These are phyloP conservation scores for Hemitrygon akajei DNA, from an alignment of 2,797 vertebrate species.

Conservation along the genomic window DNA sequence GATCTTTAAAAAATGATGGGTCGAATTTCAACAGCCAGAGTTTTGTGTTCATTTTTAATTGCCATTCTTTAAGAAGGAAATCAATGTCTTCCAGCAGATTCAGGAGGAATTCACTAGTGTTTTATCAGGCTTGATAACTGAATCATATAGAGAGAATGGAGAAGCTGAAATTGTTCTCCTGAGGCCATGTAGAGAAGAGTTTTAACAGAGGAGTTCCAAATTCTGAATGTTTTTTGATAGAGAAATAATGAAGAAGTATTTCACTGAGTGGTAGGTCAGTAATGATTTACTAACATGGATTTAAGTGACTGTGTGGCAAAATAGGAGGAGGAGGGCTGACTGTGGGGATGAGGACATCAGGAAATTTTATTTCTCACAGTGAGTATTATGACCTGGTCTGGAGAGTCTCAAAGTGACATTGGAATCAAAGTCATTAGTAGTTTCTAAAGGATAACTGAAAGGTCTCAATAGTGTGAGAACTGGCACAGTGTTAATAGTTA, in stretches of 20 bases:
- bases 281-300: not conserved
- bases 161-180: not conserved
- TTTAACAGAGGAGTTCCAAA: not conserved
- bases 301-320: not conserved
- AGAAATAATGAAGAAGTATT: not conserved
- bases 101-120: not conserved
- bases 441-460: too few relatives aligned
- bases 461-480: too few relatives aligned
- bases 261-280: not conserved
- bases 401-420: not conserved
- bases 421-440: not conserved
- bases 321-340: too few relatives aligned
- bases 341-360: not conserved
- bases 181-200: not conserved
- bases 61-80: not conserved
- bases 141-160: not conserved
- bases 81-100: not conserved
- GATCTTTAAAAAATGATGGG: not conserved
- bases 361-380: not conserved
- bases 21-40: not conserved
- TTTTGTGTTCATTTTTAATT: not conserved
- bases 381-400: not conserved
- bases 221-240: not conserved
- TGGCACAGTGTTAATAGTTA: too few relatives aligned
- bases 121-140: not conserved